Evolutionary conservation across 2,797 vertebrate genomes (phyloP), one percentile per base, ranked within the genome.

Genomic region (Microctenopoma stevenorrisi): DNA sequence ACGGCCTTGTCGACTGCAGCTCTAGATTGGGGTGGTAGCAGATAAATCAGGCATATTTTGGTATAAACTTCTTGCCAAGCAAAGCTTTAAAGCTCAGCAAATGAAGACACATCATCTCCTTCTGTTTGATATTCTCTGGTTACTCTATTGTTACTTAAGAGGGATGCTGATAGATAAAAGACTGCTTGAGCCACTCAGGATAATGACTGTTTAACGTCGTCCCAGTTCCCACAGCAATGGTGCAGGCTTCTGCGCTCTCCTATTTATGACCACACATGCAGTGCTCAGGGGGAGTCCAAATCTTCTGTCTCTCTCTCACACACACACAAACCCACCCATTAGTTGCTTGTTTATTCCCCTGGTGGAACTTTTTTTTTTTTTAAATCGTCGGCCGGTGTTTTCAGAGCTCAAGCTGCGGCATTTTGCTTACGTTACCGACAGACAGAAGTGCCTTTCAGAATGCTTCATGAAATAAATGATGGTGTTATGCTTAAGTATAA

Each of bases 161-260:
- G 64, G 79, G 86, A 86, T 82, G 81, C 72, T 81, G 81, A 74
- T 70, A 77, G 86, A 89, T 90, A 88, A 81, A 81, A 78, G 68
- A 74, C 48, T 79, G 83, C 66, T 63, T 80, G 79, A 83, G 73
- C 76, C 74, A 69, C 79, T 60, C 3, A 5, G 80, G 89, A 84
- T 89, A 93, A 91, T 89, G 76, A 87, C 75, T 88, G 83, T 86
- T 90, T 92, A 88, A 91, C 82, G 80, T 81, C 82, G 82, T 60
- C 69, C 86, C 79, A 81, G 81, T 93, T 92, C 91, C 91, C 89
- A 90, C 84, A 83, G 83, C 57, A 25, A 81, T 85, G 80, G 65
- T 68, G 74, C 68, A 80, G 84, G 73, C 75, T 70, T 67, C 81
- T 66, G 26, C 44, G 65, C 68, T 75, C 64, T 78, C 65, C 81